phyloP scores from a whole-genome alignment of 1,140 invertebrate genomes.

The Diorhabda carinulata region DNA sequence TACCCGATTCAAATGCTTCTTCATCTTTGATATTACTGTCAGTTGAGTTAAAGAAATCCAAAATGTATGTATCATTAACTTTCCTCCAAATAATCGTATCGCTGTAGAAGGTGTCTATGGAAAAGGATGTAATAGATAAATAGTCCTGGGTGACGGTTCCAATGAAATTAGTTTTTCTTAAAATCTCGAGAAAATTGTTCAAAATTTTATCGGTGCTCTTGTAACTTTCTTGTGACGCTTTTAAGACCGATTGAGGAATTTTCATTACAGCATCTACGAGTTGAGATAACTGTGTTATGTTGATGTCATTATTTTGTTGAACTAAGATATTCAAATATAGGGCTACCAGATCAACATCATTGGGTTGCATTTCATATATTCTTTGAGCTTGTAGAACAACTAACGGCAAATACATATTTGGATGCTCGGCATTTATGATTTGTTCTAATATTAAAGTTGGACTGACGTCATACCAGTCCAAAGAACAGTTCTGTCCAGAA shows the following conservation, averaged over 20 bases:
- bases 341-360: slow-evolving; percentile 3
- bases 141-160: not conserved
- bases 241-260: slow-evolving; percentile 12
- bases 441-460: slow-evolving; percentile 3
- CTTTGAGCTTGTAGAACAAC: not conserved
- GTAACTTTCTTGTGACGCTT: slow-evolving; percentile 23
- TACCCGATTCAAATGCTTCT: not conserved
- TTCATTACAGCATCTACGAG: slow-evolving; percentile 20
- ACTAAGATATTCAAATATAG: not conserved
- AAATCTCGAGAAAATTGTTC: not conserved
- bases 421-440: not conserved
- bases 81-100: not conserved
- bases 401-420: not conserved
- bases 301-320: too few species aligned
- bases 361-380: not conserved
- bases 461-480: slow-evolving; percentile 13
- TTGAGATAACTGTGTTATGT: too few species aligned
- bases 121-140: not conserved
- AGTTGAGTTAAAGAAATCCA: not conserved
- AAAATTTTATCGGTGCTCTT: slow-evolving; percentile 20
- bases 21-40: not conserved
- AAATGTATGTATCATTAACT: not conserved
- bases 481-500: slow-evolving; percentile 4
- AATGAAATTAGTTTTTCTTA: not conserved
- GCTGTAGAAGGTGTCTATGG: not conserved